Base-by-base conservation (phyloP, 64 coral and sea anemone species). In the Stylophora pistillata region DNA sequence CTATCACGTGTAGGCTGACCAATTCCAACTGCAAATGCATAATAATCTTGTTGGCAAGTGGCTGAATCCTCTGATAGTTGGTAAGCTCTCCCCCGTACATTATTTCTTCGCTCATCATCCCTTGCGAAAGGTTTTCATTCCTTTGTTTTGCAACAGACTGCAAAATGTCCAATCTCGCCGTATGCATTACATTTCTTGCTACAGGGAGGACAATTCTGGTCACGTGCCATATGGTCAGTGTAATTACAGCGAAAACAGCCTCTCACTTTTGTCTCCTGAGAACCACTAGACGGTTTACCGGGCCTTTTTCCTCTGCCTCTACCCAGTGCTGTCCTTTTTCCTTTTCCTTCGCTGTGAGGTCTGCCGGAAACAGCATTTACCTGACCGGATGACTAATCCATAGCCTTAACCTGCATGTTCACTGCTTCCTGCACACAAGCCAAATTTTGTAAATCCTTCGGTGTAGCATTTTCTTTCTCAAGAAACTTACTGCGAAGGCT, bases 121-220 rank as follows among this genome's bases (percentile, higher is more conserved):
- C 79, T 83, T 83, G 56, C 58, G 41, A 28, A 57, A 83, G 79
- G 79, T 83, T 83, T 83, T 57, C 57, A 58, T 64, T 83, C 79
- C 79, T 83, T 83, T 83, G 79, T 83, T 83, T 83, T 83, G 79
- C 79, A 83, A 59, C 79, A 21, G 79, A 83, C 79, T 83, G 79
- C 79, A 59, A 83, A 83, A 63, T 83, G 79, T 83, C 56, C 79
- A 83, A 83, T 83, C 79, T 65, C 57, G 58, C 79, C 56, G 63
- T 62, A 86, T 71, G 84, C 29, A 73, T 86, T 71, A 86, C 84
- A 86, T 69, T 86, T 86, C 84, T 86, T 69, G 69, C n/a, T 71
- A 71, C 69, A 29, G 62, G 84, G 30, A 73, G 84, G 84, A 86
- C 84, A 86, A 73, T 71, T 73, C 69, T 31, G 84, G 84, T 86